A percentile compares a stretch with the other conserved stretches of the same genome.
phyloP scores from a whole-genome alignment of 2,797 vertebrate species.

The Carcharodon carcharias region DNA sequence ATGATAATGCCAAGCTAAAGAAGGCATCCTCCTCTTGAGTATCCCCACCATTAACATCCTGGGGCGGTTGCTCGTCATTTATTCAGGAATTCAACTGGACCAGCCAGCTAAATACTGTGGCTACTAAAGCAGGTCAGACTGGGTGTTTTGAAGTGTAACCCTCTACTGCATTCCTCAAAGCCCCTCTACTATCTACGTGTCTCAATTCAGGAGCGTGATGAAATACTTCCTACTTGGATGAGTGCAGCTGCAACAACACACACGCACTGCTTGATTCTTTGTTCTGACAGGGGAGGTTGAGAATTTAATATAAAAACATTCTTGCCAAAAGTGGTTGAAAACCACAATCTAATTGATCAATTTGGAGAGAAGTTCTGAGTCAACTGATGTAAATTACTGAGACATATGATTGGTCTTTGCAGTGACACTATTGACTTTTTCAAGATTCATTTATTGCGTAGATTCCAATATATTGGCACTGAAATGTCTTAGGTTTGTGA shows the following conservation, averaged over 20 bases:
- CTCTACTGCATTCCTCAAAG: background rate
- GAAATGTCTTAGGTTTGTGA: background rate
- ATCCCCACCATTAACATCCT: background rate
- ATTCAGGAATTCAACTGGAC: background rate
- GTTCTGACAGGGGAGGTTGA: background rate
- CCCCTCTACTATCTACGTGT: too few species aligned
- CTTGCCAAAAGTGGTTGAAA: background rate
- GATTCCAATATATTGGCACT: too few species aligned
- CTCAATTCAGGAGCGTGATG: background rate
- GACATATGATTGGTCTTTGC: background rate
- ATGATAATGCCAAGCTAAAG: background rate
- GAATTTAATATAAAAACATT: background rate
- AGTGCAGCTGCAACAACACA: background rate
- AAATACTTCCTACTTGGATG: background rate
- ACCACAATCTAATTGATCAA: background rate
- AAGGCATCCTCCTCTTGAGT: background rate
- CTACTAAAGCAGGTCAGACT: background rate
- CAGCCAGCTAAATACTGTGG: background rate
- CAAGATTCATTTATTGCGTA: background rate
- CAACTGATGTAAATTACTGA: background rate
- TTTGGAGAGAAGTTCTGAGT: background rate
- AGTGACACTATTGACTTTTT: background rate
- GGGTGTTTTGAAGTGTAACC: background rate
- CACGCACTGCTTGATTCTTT: background rate
- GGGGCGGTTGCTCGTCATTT: background rate